Conservation (phyloP, 2,797 vertebrate species). For the Ispidina lecontei region DNA sequence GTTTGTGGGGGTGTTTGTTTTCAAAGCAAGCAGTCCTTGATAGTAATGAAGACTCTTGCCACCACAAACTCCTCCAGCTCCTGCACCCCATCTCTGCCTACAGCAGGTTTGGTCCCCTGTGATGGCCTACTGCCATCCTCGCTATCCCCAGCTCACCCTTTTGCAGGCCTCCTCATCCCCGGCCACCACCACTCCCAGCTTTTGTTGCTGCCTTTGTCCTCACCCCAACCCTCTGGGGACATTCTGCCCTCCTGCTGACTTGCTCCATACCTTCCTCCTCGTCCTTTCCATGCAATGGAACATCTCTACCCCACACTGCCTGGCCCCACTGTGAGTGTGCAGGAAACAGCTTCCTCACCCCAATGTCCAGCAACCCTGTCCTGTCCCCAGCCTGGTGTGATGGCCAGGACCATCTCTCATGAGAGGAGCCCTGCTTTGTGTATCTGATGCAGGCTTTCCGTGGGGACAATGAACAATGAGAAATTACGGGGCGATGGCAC, state of each 20-base stretch:
- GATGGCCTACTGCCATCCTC: not conserved
- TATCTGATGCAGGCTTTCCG: not conserved
- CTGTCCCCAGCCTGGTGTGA: fast-evolving
- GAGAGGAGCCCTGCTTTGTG: conserved; percentile 23
- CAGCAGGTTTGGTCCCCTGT: fast-evolving
- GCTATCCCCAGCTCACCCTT: not conserved
- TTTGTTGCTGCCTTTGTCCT: not conserved
- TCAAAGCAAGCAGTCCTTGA: not conserved
- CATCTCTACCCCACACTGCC: fast-evolving
- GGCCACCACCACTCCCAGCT: not conserved
- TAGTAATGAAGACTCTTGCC: not conserved
- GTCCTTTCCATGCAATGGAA: fast-evolving
- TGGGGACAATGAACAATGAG: conserved; percentile 59
- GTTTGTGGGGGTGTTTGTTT: not conserved
- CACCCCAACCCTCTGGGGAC: not conserved
- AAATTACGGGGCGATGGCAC: conserved; percentile 7
- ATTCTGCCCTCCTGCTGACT: not conserved
- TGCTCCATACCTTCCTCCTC: not conserved
- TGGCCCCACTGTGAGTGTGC: fast-evolving
- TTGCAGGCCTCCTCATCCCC: fast-evolving
- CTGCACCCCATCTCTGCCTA: not conserved
- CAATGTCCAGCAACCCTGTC: not conserved
- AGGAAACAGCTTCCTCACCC: not conserved
- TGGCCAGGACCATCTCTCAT: fast-evolving
- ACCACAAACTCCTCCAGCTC: not conserved